Conservation (phyloP, 2,113 vertebrate genomes). For the Strix uralensis region DNA sequence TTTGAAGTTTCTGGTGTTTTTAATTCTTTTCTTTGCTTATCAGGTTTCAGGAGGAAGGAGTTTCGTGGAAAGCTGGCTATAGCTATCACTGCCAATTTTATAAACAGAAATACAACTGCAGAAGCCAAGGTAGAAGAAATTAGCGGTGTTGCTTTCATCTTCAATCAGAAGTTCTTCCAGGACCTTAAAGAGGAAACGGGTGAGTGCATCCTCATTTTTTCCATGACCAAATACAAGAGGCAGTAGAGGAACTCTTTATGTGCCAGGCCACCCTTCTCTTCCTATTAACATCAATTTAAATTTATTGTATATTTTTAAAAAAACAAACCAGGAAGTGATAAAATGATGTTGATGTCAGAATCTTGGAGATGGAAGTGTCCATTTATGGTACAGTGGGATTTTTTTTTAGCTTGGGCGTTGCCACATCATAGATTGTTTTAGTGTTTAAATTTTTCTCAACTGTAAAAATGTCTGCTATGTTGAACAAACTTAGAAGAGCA, state of each 20-base stretch:
- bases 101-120: slow-evolving; percentile 95
- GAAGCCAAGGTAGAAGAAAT: slow-evolving; percentile 98
- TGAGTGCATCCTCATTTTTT: slow-evolving; percentile 57
- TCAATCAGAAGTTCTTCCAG: slow-evolving; percentile 98
- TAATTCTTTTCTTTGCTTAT: not conserved
- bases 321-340: not conserved
- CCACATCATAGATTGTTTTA: not conserved
- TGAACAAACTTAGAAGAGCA: slow-evolving; percentile 28
- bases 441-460: slow-evolving; percentile 29
- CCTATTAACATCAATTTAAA: not conserved
- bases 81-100: slow-evolving; percentile 97
- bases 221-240: not conserved
- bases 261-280: not conserved
- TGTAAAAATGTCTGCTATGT: slow-evolving; percentile 40
- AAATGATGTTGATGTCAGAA: not conserved
- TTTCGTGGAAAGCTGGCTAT: slow-evolving; percentile 97
- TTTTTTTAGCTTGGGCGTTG: not conserved
- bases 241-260: not conserved
- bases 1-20: not conserved
- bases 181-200: slow-evolving; percentile 96
- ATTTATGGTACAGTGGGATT: slow-evolving; percentile 3
- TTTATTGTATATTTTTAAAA: not conserved
- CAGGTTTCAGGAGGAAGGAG: slow-evolving; percentile 95
- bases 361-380: not conserved
- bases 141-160: slow-evolving; percentile 98